Evolutionary conservation across 1,140 invertebrate species (phyloP), one percentile per base, ranked within the genome.

Genomic region (Bicyclus anynana): DNA sequence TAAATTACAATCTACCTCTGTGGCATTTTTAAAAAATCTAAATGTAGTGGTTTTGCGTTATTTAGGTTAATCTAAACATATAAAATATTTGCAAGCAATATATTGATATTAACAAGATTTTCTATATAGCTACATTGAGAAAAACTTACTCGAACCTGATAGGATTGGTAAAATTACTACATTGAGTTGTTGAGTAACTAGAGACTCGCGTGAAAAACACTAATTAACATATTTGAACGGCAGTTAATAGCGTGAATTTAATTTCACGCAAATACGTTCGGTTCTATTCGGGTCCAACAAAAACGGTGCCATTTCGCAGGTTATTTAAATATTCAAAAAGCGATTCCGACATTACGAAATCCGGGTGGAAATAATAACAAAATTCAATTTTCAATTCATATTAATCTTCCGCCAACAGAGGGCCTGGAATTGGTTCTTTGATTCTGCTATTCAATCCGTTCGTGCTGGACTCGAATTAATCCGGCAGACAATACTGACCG

Each of bases 401-500:
- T 80, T 79, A 79, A 77, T 73, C 68, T 75, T 72, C 67, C 67
- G 66, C 63, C 65, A 72, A 67, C 74, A 70, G 68, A 65, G 62
- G 62, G 49, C 54, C 35, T 29, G 52, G 58, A 59, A 68, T 72
- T 61, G 57, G 69, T 79, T 75, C 74, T 80, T 75, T 72, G 76
- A 82, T 79, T 76, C 46, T 64, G 69, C 63, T 61, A 70, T 80
- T 77, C 71, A 82, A 81, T 77, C 62, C 65, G 69, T 71, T 72
- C 77, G 71, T 69, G 66, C 61, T 61, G 70, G 61, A 76, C 73
- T 73, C 69, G 77, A 83, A 84, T 86, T 87, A 86, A 84, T 87
- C 79, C 68, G 56, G 57, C 68, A 73, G 83, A 88, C 85, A 88
- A 86, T 88, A 53, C 70, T 80, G 77, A 74, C 74, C 77, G 74